A percentile compares a stretch with the other conserved stretches of the same genome.
These are phyloP conservation scores for Pheosia tremula DNA, from an alignment of 2,888 invertebrate genomes.

Conservation along the genomic window DNA sequence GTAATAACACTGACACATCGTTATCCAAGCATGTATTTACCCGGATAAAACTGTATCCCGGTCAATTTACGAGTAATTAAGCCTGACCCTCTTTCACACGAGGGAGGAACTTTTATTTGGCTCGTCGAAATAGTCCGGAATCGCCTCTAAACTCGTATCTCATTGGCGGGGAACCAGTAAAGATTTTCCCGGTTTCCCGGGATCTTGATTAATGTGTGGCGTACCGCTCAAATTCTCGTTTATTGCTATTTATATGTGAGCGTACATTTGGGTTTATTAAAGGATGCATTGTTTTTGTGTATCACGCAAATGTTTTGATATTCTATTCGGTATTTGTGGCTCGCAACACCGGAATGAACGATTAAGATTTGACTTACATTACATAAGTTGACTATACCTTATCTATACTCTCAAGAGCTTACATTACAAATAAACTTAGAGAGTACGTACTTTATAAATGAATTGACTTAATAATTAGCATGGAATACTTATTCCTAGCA, in stretches of 20 bases:
- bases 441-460: no score
- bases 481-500: not conserved
- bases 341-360: no score
- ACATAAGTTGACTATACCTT: no score
- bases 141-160: slow-evolving; percentile 67
- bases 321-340: not conserved
- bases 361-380: no score
- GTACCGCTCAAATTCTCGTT: slow-evolving; percentile 37
- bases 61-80: slow-evolving; percentile 85
- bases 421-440: no score
- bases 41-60: slow-evolving; percentile 74
- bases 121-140: slow-evolving; percentile 67
- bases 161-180: slow-evolving; percentile 66
- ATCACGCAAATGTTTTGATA: slow-evolving; percentile 4
- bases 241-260: slow-evolving; percentile 35
- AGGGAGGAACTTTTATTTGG: slow-evolving; percentile 80
- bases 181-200: slow-evolving; percentile 56
- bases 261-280: slow-evolving; percentile 7
- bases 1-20: slow-evolving; percentile 61
- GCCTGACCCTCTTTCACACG: slow-evolving; percentile 78
- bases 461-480: not conserved
- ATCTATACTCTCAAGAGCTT: no score
- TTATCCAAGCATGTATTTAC: slow-evolving; percentile 68
- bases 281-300: slow-evolving; percentile 18
- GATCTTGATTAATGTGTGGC: slow-evolving; percentile 63